Evolutionary conservation across 2,113 vertebrate species (phyloP).

Genomic region (Coturnix japonica): DNA sequence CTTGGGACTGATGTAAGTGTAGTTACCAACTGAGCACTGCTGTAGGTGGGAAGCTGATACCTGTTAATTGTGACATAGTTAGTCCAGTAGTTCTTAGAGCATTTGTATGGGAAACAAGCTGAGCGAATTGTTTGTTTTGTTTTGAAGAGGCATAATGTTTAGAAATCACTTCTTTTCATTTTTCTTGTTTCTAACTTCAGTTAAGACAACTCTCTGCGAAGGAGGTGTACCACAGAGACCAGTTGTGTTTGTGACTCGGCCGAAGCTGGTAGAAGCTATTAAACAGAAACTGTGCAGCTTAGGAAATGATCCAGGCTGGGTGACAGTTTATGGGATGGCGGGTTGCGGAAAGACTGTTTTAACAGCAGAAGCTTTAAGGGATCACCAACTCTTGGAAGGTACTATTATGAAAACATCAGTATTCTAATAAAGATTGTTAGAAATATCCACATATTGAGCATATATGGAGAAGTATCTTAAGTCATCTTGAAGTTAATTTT

Average conservation of each 20-base stretch:
- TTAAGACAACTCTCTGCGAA: conserved; percentile 87
- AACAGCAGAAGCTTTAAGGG: conserved; percentile 90
- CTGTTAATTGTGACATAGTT: not conserved
- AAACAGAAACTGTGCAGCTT: conserved; percentile 84
- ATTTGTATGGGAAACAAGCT: not conserved
- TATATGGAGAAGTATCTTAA: not conserved
- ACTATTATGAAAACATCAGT: not conserved
- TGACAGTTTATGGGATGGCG: conserved; percentile 94
- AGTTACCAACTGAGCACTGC: not conserved
- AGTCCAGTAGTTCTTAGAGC: not conserved
- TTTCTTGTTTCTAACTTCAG: conserved; percentile 74
- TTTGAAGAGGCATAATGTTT: not conserved
- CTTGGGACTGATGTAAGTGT: not conserved
- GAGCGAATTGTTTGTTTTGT: not conserved
- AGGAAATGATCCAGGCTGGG: conserved; percentile 86
- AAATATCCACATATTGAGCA: fast-evolving
- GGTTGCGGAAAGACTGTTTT: conserved; percentile 97
- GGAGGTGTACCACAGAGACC: conserved; percentile 96
- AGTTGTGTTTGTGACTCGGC: conserved; percentile 90
- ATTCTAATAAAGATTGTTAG: not conserved
- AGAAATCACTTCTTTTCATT: not conserved
- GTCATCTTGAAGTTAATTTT: not conserved
- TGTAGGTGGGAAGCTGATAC: not conserved
- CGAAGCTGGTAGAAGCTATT: conserved; percentile 81
- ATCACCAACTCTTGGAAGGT: conserved; percentile 88